A percentile compares a stretch with the other conserved stretches of the same genome.
Conservation (phyloP, 2,888 invertebrate species). For the Gortyna flavago region DNA sequence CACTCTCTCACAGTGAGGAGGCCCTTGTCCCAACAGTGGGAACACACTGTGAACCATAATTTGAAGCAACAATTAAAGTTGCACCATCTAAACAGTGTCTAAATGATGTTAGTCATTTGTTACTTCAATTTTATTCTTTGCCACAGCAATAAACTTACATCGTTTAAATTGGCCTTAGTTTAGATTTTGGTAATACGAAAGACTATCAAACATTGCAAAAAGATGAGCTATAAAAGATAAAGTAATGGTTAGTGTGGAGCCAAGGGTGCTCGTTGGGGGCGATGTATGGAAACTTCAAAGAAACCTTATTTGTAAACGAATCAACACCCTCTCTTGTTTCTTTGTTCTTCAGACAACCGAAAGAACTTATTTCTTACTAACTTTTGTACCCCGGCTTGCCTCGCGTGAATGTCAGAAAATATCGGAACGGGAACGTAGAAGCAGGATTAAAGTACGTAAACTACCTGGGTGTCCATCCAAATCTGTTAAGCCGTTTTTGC, state of each 20-base stretch:
- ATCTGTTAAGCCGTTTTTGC: background rate
- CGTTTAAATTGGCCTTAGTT: background rate
- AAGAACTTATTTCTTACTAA: background rate
- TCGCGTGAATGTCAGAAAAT: too few relatives aligned
- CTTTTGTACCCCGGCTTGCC: too few relatives aligned
- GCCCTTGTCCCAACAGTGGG: too few relatives aligned
- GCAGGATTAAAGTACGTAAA: too few relatives aligned
- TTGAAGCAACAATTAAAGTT: background rate
- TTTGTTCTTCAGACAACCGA: slow-evolving; percentile 16
- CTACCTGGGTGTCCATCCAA: background rate
- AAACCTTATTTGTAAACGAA: slow-evolving; percentile 21
- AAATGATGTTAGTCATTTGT: background rate
- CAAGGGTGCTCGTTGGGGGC: too few relatives aligned
- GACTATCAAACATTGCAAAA: background rate
- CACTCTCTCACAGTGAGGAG: too few relatives aligned
- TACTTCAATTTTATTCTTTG: background rate
- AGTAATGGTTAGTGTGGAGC: too few relatives aligned
- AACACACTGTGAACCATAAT: background rate
- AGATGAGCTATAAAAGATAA: background rate
- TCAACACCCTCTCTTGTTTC: background rate
- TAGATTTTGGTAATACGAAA: background rate
- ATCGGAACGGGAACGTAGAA: too few relatives aligned
- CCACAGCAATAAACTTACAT: too few relatives aligned
- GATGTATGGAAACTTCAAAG: slow-evolving; percentile 19
- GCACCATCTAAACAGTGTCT: background rate